Evolutionary conservation across 92 coral and sea anemone genomes (phyloP).

Genomic region (Epizoanthus illoricatus): DNA sequence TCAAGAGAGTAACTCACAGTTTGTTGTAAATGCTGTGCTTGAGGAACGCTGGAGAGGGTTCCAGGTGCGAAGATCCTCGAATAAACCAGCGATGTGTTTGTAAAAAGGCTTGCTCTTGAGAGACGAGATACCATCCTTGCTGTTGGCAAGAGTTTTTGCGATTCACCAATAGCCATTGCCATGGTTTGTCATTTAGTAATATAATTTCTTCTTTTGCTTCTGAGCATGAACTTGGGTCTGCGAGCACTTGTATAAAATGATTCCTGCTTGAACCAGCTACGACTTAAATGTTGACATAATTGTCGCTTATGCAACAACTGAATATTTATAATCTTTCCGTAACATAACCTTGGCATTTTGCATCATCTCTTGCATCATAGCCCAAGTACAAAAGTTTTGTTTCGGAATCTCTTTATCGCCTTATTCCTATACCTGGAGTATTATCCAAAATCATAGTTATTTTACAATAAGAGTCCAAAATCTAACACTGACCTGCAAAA

Average conservation of each 20-base stretch:
- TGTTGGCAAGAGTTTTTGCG: not conserved
- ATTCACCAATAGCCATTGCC: not conserved
- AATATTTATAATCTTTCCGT: not conserved
- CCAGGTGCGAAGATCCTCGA: not conserved
- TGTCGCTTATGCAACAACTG: slow-evolving; percentile 17
- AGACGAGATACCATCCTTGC: not conserved
- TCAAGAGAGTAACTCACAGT: not conserved
- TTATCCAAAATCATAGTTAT: too few relatives aligned
- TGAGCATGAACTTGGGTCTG: not conserved
- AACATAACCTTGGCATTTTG: slow-evolving; percentile 11
- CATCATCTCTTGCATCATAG: not conserved
- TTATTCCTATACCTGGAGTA: too few relatives aligned
- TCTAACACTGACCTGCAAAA: too few relatives aligned
- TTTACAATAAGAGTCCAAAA: too few relatives aligned
- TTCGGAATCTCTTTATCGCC: too few relatives aligned
- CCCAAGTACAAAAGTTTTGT: too few relatives aligned
- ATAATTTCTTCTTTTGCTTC: not conserved
- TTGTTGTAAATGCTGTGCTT: not conserved
- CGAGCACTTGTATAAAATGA: not conserved
- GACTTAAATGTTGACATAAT: not conserved
- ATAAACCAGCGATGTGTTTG: not conserved
- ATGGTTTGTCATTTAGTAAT: not conserved
- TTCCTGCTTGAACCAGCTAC: slow-evolving; percentile 12
- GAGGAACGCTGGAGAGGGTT: not conserved
- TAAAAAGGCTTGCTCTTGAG: slow-evolving; percentile 11